Percentiles rank a stretch among this genome's conserved stretches.
These are phyloP conservation scores for Tapera naevia DNA, from an alignment of 2,797 vertebrate genomes.

Conservation along the genomic window DNA sequence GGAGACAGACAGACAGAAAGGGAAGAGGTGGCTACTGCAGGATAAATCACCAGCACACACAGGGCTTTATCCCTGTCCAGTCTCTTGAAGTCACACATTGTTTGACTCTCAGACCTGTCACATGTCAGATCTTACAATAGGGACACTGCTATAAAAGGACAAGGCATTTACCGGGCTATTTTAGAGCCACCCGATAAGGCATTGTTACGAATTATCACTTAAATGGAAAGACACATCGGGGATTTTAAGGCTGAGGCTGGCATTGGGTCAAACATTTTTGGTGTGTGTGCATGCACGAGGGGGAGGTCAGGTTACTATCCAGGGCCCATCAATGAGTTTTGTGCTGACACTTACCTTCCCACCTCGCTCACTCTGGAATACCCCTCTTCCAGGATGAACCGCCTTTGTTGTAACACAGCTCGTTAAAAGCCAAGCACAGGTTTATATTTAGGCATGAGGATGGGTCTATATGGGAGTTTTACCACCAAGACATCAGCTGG, in stretches of 20 bases:
- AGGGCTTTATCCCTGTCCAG: conserved; percentile 60
- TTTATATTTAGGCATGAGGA: background rate
- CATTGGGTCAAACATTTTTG: background rate
- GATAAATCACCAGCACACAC: fast-evolving
- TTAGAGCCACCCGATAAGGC: conserved; percentile 80
- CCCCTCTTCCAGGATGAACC: background rate
- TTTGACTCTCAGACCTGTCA: conserved; percentile 64
- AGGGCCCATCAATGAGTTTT: background rate
- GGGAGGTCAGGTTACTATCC: background rate
- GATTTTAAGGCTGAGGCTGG: background rate
- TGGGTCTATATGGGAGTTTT: background rate
- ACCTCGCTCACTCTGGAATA: background rate
- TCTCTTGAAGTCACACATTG: conserved; percentile 21
- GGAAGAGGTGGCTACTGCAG: background rate
- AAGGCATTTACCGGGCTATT: conserved; percentile 87
- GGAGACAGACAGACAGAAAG: background rate
- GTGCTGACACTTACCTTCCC: background rate
- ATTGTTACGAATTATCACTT: conserved; percentile 69
- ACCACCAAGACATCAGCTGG: background rate
- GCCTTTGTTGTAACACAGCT: background rate
- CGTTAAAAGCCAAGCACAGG: background rate
- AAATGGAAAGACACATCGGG: conserved; percentile 31
- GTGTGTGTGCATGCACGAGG: background rate
- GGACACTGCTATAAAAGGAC: conserved; percentile 89
- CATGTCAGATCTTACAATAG: conserved; percentile 77